Conservation (phyloP, 1,140 invertebrate genomes). For the Propsilocerus akamusi region DNA sequence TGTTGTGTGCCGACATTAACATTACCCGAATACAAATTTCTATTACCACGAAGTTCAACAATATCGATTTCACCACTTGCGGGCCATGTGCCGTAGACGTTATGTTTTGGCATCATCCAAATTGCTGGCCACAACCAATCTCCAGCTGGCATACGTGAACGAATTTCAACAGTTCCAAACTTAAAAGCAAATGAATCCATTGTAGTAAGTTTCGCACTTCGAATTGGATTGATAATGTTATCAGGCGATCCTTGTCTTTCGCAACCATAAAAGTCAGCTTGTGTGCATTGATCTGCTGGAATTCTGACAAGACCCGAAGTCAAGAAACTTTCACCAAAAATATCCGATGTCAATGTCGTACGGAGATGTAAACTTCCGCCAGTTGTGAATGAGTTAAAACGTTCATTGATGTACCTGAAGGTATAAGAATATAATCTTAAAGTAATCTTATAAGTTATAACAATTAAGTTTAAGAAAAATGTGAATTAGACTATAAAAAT, state of each 20-base stretch:
- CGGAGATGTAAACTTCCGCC: slow-evolving; percentile 36
- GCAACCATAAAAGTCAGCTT: slow-evolving; percentile 33
- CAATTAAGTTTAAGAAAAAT: too few species aligned
- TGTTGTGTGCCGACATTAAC: slow-evolving; percentile 28
- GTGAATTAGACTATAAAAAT: too few species aligned
- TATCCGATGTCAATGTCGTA: slow-evolving; percentile 37
- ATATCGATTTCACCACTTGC: slow-evolving; percentile 34
- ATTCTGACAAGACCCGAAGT: slow-evolving; percentile 33
- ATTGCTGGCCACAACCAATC: slow-evolving; percentile 58
- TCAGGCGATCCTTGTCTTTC: slow-evolving; percentile 23
- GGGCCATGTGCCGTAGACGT: slow-evolving; percentile 34
- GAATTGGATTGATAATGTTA: slow-evolving; percentile 36
- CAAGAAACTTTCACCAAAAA: slow-evolving; percentile 33
- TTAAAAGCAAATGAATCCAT: slow-evolving; percentile 40
- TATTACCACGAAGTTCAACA: slow-evolving; percentile 36
- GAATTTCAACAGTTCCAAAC: slow-evolving; percentile 46
- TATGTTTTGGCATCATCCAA: slow-evolving; percentile 36
- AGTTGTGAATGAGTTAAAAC: slow-evolving; percentile 37
- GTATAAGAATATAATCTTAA: too few species aligned
- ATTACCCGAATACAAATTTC: slow-evolving; percentile 25
- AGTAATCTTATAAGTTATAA: too few species aligned
- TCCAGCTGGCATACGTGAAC: slow-evolving; percentile 46
- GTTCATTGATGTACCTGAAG: slow-evolving; percentile 42
- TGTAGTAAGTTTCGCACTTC: slow-evolving; percentile 45
- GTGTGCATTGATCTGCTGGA: slow-evolving; percentile 21